These are phyloP conservation scores for Typhlichthys subterraneus DNA, from an alignment of 2,797 vertebrate genomes.

Conservation along the genomic window DNA sequence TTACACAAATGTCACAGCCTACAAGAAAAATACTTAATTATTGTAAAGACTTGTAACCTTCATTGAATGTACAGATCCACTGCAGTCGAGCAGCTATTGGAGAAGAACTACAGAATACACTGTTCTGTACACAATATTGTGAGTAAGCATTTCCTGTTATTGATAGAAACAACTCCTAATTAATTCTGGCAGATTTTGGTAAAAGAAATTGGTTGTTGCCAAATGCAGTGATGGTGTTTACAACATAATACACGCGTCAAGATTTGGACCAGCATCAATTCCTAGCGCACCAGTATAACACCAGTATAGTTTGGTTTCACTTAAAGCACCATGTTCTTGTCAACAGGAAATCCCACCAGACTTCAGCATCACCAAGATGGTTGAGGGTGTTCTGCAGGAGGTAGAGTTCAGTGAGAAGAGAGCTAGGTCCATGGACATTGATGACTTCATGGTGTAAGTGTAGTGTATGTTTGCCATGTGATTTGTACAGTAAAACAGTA, in stretches of 20 bases:
- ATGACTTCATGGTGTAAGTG: constrained; percentile 95
- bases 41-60: background rate
- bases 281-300: too few relatives aligned
- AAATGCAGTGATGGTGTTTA: too few relatives aligned
- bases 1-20: too few relatives aligned
- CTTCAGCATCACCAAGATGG: constrained; percentile 90
- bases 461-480: too few relatives aligned
- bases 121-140: constrained; percentile 91
- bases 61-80: constrained; percentile 76
- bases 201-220: too few relatives aligned
- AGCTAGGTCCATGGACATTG: constrained; percentile 94
- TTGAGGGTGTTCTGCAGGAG: constrained; percentile 86
- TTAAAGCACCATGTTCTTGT: background rate
- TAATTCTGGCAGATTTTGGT: background rate
- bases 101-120: constrained; percentile 97
- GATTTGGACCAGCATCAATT: too few relatives aligned
- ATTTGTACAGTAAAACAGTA: background rate
- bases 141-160: constrained; percentile 50
- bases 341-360: constrained; percentile 86
- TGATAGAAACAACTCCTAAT: background rate
- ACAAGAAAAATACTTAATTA: too few relatives aligned
- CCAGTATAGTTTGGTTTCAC: background rate
- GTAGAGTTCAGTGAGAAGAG: constrained; percentile 87
- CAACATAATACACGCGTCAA: too few relatives aligned
- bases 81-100: constrained; percentile 91